Conservation (phyloP, 2,797 vertebrate genomes). For the Diplodus sargus region DNA sequence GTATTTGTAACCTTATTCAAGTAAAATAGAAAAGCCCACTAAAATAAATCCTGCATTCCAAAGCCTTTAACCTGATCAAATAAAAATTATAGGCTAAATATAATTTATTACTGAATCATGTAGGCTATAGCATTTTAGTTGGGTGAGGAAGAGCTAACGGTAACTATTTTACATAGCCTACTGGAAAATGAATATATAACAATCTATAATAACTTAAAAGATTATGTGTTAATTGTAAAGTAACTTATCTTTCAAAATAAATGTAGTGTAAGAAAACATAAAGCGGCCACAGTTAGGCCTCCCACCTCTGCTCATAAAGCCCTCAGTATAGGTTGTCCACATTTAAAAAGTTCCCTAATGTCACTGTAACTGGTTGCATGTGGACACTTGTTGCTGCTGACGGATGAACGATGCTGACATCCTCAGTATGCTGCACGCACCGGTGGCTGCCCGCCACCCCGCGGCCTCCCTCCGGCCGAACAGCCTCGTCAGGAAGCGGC, state of each 20-base stretch:
- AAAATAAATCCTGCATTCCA: neutral
- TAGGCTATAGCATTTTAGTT: neutral
- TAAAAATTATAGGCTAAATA: neutral
- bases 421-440: slow-evolving; percentile 63
- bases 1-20: neutral
- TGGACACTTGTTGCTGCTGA: slow-evolving; percentile 73
- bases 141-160: no score
- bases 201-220: neutral
- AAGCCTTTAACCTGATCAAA: no score
- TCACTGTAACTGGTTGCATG: slow-evolving; percentile 1
- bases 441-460: slow-evolving; percentile 65
- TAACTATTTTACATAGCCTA: no score
- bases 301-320: neutral
- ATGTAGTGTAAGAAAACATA: neutral
- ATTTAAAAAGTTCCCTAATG: no score
- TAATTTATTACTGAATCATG: no score
- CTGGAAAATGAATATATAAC: no score
- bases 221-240: neutral
- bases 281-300: no score
- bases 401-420: slow-evolving; percentile 63
- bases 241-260: neutral
- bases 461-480: slow-evolving; percentile 47
- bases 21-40: neutral
- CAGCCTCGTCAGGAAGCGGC: slow-evolving; percentile 59
- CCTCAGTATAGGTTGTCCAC: neutral